Conservation (phyloP, 2,888 invertebrate species). For the Galerucella pusilla region DNA sequence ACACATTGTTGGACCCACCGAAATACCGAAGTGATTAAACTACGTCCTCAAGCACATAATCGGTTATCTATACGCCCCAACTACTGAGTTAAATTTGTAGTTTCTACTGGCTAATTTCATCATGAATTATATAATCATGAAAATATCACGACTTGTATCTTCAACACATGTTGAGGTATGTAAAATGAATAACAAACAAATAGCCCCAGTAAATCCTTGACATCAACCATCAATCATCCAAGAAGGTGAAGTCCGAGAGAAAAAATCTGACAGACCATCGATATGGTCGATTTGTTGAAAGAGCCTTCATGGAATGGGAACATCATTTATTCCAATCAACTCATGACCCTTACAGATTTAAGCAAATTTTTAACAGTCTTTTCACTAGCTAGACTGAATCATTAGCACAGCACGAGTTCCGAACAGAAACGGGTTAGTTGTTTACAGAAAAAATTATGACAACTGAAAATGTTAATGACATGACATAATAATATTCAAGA, state of each 20-base stretch:
- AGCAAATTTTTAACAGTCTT: neutral
- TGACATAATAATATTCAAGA: neutral
- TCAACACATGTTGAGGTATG: neutral
- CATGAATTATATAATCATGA: neutral
- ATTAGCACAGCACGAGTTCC: neutral
- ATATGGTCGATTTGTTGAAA: slow-evolving; percentile 34
- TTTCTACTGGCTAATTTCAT: neutral
- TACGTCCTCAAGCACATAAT: no score
- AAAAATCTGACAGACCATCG: slow-evolving; percentile 29
- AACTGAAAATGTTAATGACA: neutral
- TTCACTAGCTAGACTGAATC: neutral
- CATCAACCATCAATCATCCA: slow-evolving; percentile 23
- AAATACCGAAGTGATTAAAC: no score
- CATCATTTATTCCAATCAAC: slow-evolving; percentile 31
- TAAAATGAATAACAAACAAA: neutral
- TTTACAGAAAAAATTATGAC: neutral
- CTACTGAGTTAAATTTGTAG: no score
- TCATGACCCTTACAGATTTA: slow-evolving; percentile 15
- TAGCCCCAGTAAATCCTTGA: slow-evolving; percentile 17
- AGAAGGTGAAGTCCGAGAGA: slow-evolving; percentile 7
- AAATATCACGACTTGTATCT: neutral
- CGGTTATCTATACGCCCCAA: no score
- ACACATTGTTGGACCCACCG: no score
- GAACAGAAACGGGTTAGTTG: neutral
- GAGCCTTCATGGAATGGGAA: slow-evolving; percentile 20